Evolutionary conservation across 2,113 vertebrate genomes (phyloP).

Genomic region (Pipra filicauda): DNA sequence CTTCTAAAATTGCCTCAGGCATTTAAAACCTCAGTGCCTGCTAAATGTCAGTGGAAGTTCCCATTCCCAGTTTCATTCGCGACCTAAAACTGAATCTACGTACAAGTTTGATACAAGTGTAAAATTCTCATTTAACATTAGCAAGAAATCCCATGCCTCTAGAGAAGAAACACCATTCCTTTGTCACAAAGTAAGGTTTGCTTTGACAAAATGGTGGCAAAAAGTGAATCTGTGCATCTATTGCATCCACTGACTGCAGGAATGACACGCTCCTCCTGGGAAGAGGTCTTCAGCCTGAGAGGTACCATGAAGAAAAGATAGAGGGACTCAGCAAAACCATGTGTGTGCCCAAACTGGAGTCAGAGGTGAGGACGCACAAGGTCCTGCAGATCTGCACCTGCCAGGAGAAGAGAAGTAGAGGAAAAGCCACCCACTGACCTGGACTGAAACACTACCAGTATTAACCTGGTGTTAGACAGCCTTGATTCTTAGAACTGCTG

Average conservation of each 20-base stretch:
- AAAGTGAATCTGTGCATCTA: not conserved
- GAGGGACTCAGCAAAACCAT: not conserved
- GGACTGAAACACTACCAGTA: not conserved
- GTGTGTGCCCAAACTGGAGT: not conserved
- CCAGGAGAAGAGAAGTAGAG: not conserved
- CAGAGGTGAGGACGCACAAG: not conserved
- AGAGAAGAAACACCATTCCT: not conserved
- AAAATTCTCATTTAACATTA: not conserved
- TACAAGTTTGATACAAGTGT: not conserved
- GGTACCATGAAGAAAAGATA: not conserved
- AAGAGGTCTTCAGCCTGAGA: not conserved
- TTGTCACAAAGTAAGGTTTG: not conserved
- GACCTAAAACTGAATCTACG: not conserved
- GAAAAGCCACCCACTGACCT: not conserved
- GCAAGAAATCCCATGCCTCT: not conserved
- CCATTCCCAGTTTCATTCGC: not conserved
- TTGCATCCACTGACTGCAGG: not conserved
- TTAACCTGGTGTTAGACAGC: not conserved
- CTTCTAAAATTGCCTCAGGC: not conserved
- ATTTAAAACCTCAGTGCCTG: not conserved
- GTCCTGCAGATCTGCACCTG: not conserved
- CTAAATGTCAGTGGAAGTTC: not conserved
- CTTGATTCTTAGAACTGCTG: not conserved
- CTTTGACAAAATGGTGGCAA: not conserved
- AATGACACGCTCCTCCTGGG: not conserved